Conservation (phyloP, 2,888 invertebrate species). For the Andrena marginata region DNA sequence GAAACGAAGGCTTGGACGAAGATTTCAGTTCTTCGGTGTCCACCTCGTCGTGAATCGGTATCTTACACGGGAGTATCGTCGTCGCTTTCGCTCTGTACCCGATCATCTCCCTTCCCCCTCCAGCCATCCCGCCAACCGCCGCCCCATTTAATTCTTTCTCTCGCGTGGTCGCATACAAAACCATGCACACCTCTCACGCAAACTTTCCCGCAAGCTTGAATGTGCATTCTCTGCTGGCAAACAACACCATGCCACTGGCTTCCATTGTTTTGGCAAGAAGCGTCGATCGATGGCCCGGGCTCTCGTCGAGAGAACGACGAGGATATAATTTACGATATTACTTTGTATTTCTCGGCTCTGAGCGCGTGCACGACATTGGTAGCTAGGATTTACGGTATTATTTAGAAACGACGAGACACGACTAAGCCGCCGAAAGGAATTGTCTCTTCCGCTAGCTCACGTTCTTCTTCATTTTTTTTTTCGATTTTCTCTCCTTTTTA, state of each 20-base stretch:
- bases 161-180: neutral
- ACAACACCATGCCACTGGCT: slow-evolving; percentile 20
- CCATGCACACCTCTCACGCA: slow-evolving; percentile 19
- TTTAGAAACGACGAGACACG: slow-evolving; percentile 56
- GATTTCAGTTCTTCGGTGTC: slow-evolving; percentile 29
- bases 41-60: slow-evolving; percentile 8
- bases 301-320: slow-evolving; percentile 40
- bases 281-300: slow-evolving; percentile 36
- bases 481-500: slow-evolving; percentile 24
- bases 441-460: slow-evolving; percentile 24
- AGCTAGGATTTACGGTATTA: slow-evolving; percentile 44
- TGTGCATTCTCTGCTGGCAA: slow-evolving; percentile 17
- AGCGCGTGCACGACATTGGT: slow-evolving; percentile 37
- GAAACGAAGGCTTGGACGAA: slow-evolving; percentile 46
- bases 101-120: neutral
- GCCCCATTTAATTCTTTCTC: too few species aligned
- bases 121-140: neutral
- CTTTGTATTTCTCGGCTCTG: slow-evolving; percentile 28
- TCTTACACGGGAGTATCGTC: neutral
- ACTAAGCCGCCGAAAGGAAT: slow-evolving; percentile 47
- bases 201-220: slow-evolving; percentile 20
- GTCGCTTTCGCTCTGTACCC: neutral
- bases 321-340: slow-evolving; percentile 17
- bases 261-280: slow-evolving; percentile 15
- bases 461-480: slow-evolving; percentile 7